Percentiles rank a stretch among this genome's conserved stretches.
phyloP scores from a whole-genome alignment of 2,888 invertebrate species.

The Eilema sororculum region DNA sequence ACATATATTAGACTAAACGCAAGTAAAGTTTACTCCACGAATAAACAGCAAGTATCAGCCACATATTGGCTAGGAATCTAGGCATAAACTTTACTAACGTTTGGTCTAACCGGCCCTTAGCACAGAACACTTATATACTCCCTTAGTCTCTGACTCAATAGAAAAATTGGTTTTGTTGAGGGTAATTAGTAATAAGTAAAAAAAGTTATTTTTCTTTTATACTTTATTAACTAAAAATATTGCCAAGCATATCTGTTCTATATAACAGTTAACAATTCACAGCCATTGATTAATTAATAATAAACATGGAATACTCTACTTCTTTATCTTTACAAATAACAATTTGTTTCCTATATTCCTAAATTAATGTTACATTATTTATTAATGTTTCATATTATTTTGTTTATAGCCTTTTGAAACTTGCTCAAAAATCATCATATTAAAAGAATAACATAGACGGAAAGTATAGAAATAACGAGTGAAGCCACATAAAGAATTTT shows the following conservation, averaged over 20 bases:
- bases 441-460: not conserved
- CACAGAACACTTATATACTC: too few relatives aligned
- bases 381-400: not conserved
- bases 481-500: too few relatives aligned
- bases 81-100: too few relatives aligned
- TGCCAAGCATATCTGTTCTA: conserved; percentile 79
- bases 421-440: conserved; percentile 8
- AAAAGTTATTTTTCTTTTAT: conserved; percentile 43
- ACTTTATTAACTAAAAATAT: conserved; percentile 80
- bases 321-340: conserved; percentile 15
- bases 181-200: not conserved
- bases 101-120: too few relatives aligned
- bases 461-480: too few relatives aligned
- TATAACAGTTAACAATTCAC: conserved; percentile 85
- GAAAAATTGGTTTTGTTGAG: not conserved
- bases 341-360: conserved; percentile 15
- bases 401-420: conserved; percentile 22
- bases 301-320: conserved; percentile 51
- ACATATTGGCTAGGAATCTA: too few relatives aligned
- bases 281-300: conserved; percentile 78
- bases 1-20: too few relatives aligned
- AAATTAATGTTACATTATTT: not conserved
- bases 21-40: too few relatives aligned
- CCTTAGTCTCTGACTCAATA: too few relatives aligned
- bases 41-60: too few relatives aligned